These are phyloP conservation scores for Probaryconus sp. DNA, from an alignment of 1,140 invertebrate genomes.

Conservation along the genomic window DNA sequence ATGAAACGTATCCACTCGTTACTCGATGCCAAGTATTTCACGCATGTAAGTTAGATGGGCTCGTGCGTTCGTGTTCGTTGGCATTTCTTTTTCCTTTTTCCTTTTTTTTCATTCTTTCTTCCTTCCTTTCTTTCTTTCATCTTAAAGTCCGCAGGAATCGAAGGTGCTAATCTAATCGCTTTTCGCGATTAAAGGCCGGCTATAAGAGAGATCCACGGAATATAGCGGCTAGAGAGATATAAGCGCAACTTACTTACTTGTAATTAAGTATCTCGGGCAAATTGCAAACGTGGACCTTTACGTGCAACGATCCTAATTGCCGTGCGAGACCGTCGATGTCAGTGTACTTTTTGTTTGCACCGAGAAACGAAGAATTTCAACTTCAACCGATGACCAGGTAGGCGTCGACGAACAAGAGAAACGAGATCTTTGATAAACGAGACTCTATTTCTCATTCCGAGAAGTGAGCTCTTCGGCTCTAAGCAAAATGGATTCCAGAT, in stretches of 20 bases:
- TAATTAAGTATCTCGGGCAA: slow-evolving; percentile 68
- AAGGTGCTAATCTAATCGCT: slow-evolving; percentile 72
- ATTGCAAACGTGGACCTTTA: slow-evolving; percentile 62
- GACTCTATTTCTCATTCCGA: slow-evolving; percentile 71
- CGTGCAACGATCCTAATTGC: slow-evolving; percentile 70
- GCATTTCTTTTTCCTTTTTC: neutral
- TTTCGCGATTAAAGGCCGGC: slow-evolving; percentile 64
- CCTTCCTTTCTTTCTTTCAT: too few species aligned
- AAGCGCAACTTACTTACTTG: slow-evolving; percentile 61
- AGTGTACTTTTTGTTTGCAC: slow-evolving; percentile 65
- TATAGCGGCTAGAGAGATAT: slow-evolving; percentile 33
- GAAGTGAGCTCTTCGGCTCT: slow-evolving; percentile 65
- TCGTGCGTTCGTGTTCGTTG: too few species aligned
- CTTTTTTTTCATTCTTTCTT: too few species aligned
- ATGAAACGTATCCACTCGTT: too few species aligned
- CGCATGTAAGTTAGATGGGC: too few species aligned
- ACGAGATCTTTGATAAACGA: slow-evolving; percentile 74
- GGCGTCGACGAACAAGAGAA: slow-evolving; percentile 56
- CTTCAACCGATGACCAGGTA: slow-evolving; percentile 55
- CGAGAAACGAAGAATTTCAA: slow-evolving; percentile 40
- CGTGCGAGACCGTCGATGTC: slow-evolving; percentile 64
- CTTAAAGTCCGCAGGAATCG: too few species aligned
- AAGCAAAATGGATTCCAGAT: slow-evolving; percentile 61
- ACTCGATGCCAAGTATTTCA: too few species aligned
- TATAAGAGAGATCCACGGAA: slow-evolving; percentile 31